A percentile compares a stretch with the other conserved stretches of the same genome.
These are phyloP conservation scores for Drosophila acutilabella DNA, from an alignment of 2,888 invertebrate genomes.

Conservation along the genomic window DNA sequence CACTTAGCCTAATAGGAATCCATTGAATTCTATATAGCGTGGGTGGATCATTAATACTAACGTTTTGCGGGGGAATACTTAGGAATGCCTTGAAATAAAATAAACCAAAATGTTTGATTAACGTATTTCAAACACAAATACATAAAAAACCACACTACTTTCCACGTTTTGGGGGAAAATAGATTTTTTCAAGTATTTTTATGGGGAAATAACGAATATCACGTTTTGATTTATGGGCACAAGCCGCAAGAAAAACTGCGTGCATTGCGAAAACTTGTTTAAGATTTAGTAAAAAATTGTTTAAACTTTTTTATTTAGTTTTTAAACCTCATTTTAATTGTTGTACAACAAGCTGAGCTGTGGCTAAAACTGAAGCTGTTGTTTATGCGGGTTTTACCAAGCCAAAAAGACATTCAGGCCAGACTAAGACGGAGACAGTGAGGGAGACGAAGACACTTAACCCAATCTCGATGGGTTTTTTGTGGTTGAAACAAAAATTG, in stretches of 20 bases:
- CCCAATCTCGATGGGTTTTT: slow-evolving; percentile 51
- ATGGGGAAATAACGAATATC: slow-evolving; percentile 31
- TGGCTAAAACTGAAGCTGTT: slow-evolving; percentile 7
- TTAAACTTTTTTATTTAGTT: slow-evolving; percentile 23
- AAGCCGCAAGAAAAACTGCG: slow-evolving; percentile 39
- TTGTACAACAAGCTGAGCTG: slow-evolving; percentile 17
- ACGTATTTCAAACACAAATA: slow-evolving; percentile 10
- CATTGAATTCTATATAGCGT: slow-evolving; percentile 5
- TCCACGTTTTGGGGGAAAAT: slow-evolving; percentile 19
- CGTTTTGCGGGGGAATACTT: slow-evolving; percentile 16
- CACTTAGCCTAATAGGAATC: background rate
- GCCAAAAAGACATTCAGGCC: slow-evolving; percentile 3
- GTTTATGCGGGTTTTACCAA: slow-evolving; percentile 50
- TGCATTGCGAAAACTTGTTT: slow-evolving; percentile 17
- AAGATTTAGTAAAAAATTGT: slow-evolving; percentile 35
- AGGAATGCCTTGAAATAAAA: slow-evolving; percentile 6
- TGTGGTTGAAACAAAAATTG: slow-evolving; percentile 66
- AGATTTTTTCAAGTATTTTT: slow-evolving; percentile 30
- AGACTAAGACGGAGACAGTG: slow-evolving; percentile 3
- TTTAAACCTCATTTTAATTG: slow-evolving; percentile 40
- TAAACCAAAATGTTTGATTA: slow-evolving; percentile 19
- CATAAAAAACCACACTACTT: background rate
- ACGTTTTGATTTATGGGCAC: slow-evolving; percentile 59
- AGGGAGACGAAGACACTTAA: slow-evolving; percentile 36
- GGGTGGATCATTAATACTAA: slow-evolving; percentile 10